These are phyloP conservation scores for Hydrolagus colliei DNA, from an alignment of 2,797 vertebrate species.

Conservation along the genomic window DNA sequence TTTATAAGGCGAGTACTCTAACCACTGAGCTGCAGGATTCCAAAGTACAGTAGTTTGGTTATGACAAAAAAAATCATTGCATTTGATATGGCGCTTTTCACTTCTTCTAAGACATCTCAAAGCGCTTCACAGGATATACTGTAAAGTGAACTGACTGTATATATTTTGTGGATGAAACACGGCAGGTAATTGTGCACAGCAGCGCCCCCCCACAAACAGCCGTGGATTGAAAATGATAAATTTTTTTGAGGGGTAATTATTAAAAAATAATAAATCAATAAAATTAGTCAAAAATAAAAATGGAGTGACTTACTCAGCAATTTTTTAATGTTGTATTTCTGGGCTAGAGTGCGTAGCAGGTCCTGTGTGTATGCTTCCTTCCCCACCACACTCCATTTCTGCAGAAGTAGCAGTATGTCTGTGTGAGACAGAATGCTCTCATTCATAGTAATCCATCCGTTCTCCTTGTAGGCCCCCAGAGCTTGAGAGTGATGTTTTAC, in stretches of 20 bases:
- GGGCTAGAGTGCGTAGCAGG: slow-evolving; percentile 55
- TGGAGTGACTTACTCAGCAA: slow-evolving; percentile 65
- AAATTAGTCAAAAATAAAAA: neutral
- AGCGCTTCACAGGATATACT: neutral
- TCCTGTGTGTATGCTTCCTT: slow-evolving; percentile 55
- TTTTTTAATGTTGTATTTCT: slow-evolving; percentile 61
- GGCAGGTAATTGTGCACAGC: too few relatives aligned
- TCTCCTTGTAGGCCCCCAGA: slow-evolving; percentile 48
- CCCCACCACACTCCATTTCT: slow-evolving; percentile 67
- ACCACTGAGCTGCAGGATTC: too few relatives aligned
- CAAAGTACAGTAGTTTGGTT: too few relatives aligned
- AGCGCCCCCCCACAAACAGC: too few relatives aligned
- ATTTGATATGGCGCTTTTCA: too few relatives aligned
- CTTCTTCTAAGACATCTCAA: too few relatives aligned
- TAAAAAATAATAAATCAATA: slow-evolving; percentile 7
- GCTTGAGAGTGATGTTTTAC: slow-evolving; percentile 63
- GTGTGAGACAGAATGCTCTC: slow-evolving; percentile 57
- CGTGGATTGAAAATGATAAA: neutral
- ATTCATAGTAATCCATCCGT: slow-evolving; percentile 55
- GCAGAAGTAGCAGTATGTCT: slow-evolving; percentile 66
- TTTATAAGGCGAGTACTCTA: too few relatives aligned
- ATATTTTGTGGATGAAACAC: too few relatives aligned
- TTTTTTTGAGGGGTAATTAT: neutral
- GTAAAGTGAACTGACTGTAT: too few relatives aligned
- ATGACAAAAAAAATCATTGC: too few relatives aligned